phyloP scores from a whole-genome alignment of 2,797 vertebrate species.

The Setipinna tenuifilis region DNA sequence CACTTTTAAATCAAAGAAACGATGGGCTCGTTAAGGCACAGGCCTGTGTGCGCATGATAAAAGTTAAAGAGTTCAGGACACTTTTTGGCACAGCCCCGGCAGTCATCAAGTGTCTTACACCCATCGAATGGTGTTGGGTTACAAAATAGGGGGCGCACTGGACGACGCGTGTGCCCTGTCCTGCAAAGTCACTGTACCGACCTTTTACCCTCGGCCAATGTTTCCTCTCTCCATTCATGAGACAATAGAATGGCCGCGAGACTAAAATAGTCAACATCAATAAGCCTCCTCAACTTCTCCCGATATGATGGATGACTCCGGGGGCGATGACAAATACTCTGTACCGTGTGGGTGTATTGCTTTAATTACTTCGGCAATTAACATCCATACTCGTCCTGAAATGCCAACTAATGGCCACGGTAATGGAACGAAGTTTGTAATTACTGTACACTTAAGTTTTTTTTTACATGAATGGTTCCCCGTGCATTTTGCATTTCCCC shows the following conservation, averaged over 20 bases:
- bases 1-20: conserved; percentile 33
- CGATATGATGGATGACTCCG: not conserved
- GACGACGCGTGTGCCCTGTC: not conserved
- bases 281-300: not conserved
- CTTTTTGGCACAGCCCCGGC: not conserved
- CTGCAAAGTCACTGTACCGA: not conserved
- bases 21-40: conserved; percentile 19
- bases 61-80: not conserved
- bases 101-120: not conserved
- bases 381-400: conserved; percentile 13
- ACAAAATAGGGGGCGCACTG: not conserved
- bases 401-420: not conserved
- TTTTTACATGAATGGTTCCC: not conserved
- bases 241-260: not conserved
- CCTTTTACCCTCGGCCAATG: not conserved
- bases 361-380: conserved; percentile 26
- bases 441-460: not conserved
- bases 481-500: too few species aligned
- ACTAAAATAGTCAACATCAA: conserved; percentile 9
- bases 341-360: not conserved
- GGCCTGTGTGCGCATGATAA: conserved; percentile 9
- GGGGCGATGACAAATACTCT: not conserved
- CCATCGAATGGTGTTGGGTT: not conserved
- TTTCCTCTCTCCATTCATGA: not conserved
- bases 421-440: conserved; percentile 16